Base-by-base conservation (phyloP, 2,113 vertebrate genomes). In the Oostethus manadensis region DNA sequence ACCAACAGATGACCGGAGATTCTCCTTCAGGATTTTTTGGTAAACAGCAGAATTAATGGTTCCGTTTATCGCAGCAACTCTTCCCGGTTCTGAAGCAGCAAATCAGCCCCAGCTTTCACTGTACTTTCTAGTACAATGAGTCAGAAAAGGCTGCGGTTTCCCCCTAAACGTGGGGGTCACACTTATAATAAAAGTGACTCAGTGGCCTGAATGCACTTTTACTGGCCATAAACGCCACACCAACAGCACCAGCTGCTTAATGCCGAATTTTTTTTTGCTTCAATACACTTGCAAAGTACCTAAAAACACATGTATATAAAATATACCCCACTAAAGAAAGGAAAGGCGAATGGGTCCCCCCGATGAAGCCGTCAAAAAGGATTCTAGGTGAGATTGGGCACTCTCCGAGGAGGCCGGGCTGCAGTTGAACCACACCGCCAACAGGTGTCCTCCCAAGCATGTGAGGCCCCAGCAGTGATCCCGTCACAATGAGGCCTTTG, bases 401-500 rank as follows among this genome's bases (percentile, higher is more conserved):
- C 21, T 10, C 7, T 8, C 2, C 45, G 35, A 7, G 29, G 42
- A 42, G 38, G 20, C 50, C 6, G 2, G 56, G 58, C 35, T 82
- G 80, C 58, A 84, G 78, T 79, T 62, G 58, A 59, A 21, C 62
- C 60, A 63, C 70, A 21, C 56, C 65, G 54, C 87, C 90, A 88
- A 84, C 77, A 90, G 89, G 81, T 85, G 90, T 87, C 82, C 80
- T 78, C 45, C 58, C 71, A 55, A 20, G 57, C 58, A 62, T 18
- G 60, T 44, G 58, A 23, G 47, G 33, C n/a, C 68, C 66, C 62
- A 61, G 65, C 56, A 0, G 10, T 66, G 58, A 56, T 74, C 71
- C 66, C 46, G 64, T 82, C 69, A 89, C 85, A 91, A 89, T 82
- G 74, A 80, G 60, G 71, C 80, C 85, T 87, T 89, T 88, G 86